Evolutionary conservation across 2,888 invertebrate genomes (phyloP).

Genomic region (Pseudococcus longispinus): DNA sequence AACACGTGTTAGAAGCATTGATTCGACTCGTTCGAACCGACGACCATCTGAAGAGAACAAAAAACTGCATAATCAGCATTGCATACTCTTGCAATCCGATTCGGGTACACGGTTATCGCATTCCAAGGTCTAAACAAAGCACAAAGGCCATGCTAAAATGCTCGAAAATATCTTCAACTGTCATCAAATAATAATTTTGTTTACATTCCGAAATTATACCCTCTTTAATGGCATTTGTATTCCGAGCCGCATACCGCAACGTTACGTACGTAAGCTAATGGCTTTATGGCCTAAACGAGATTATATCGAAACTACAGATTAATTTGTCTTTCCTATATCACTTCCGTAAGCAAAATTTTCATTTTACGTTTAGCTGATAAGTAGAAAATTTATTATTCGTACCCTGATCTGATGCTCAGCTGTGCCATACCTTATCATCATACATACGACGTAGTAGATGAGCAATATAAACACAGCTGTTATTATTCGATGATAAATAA

Average conservation of each 20-base stretch:
- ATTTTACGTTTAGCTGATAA: neutral
- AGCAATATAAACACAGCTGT: neutral
- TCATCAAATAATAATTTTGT: neutral
- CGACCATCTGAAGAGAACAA: neutral
- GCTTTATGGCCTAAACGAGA: neutral
- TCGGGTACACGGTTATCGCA: conserved; percentile 9
- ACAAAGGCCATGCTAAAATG: neutral
- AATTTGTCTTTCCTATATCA: neutral
- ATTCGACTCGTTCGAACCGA: neutral
- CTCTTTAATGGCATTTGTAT: neutral
- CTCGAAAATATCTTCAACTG: neutral
- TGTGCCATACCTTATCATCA: neutral
- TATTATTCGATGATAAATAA: neutral
- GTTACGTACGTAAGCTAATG: neutral
- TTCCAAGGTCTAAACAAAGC: conserved; percentile 8
- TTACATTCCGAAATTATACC: neutral
- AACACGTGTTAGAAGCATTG: conserved; percentile 29
- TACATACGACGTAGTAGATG: neutral
- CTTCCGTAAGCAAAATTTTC: conserved; percentile 4
- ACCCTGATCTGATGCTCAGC: neutral
- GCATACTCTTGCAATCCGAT: neutral
- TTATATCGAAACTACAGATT: neutral
- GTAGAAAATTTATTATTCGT: neutral
- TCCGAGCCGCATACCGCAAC: neutral
- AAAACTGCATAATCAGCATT: conserved; percentile 6